Evolutionary conservation across 2,888 invertebrate genomes (phyloP), one percentile per base, ranked within the genome.

Genomic region (Idaea straminata): DNA sequence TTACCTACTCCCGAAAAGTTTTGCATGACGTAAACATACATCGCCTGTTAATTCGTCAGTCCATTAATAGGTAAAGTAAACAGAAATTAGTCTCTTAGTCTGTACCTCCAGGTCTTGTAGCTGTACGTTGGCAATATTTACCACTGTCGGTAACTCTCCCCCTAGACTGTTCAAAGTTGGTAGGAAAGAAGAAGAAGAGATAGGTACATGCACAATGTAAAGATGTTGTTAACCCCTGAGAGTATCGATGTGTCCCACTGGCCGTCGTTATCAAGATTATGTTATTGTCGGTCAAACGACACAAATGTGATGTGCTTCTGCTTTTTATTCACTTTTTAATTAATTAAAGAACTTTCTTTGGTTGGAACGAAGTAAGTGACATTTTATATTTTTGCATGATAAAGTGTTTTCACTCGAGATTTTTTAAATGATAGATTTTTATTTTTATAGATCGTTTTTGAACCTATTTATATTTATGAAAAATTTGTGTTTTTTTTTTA

Each of bases 191-290:
- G 25, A 25, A 25, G 25, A 25, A 25, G 25, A 25, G 25, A 25
- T 25, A 25, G 25, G 25, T 25, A 25, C 25, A 3, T 25, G 25
- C 25, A 47, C 47, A 3, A 34, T 16, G 60, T 58, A 3, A 67
- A 69, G 10, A 57, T 65, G 67, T 75, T 77, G 35, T 6, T 6
- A 15, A 73, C 69, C 74, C 66, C 75, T 76, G 76, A 61, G 65
- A 15, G 16, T 16, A 57, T 59, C 35, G 62, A 66, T 69, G 69
- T 61, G 66, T 61, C 71, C 73, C 74, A 67, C 66, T 75, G 70
- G 70, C 68, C 71, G 72, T 66, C 64, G 68, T 77, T 80, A 81
- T 81, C 80, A 72, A 76, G 77, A 80, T 81, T 66, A 64, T 74
- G 76, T 74, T 79, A 75, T 73, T 73, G 77, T 62, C 65, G 15